These are phyloP conservation scores for Erpobdella octoculata DNA, from an alignment of 2,888 invertebrate genomes.

Conservation along the genomic window DNA sequence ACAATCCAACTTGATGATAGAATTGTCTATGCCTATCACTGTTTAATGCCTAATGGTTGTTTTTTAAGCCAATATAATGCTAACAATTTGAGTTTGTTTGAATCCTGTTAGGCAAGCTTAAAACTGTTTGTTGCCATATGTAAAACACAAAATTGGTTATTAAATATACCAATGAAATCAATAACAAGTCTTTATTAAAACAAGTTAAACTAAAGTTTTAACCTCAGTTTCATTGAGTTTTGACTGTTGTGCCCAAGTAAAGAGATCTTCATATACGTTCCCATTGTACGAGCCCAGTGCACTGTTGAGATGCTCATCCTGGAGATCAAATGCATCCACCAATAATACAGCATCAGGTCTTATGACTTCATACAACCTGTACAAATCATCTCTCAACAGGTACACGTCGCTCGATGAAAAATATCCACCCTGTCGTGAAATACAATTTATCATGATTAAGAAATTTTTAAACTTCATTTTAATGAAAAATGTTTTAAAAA, in stretches of 20 bases:
- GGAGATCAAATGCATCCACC: slow-evolving; percentile 20
- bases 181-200: no score
- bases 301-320: slow-evolving; percentile 46
- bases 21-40: no score
- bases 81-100: no score
- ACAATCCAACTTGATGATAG: no score
- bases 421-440: not conserved
- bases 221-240: slow-evolving; percentile 37
- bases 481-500: not conserved
- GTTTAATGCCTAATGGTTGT: no score
- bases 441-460: not conserved
- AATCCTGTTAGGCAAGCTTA: no score
- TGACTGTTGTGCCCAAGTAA: slow-evolving; percentile 51
- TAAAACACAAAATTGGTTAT: not conserved
- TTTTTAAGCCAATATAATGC: no score
- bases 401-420: not conserved
- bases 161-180: no score
- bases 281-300: slow-evolving; percentile 53
- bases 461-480: not conserved
- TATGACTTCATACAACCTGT: slow-evolving; percentile 17
- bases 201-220: not conserved
- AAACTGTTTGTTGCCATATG: no score
- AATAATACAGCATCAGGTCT: slow-evolving; percentile 20
- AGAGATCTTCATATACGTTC: slow-evolving; percentile 52
- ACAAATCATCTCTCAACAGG: not conserved